Percentiles rank a stretch among this genome's conserved stretches.
These are phyloP conservation scores for Sebastes vulpes DNA, from an alignment of 2,797 vertebrate genomes.

Conservation along the genomic window DNA sequence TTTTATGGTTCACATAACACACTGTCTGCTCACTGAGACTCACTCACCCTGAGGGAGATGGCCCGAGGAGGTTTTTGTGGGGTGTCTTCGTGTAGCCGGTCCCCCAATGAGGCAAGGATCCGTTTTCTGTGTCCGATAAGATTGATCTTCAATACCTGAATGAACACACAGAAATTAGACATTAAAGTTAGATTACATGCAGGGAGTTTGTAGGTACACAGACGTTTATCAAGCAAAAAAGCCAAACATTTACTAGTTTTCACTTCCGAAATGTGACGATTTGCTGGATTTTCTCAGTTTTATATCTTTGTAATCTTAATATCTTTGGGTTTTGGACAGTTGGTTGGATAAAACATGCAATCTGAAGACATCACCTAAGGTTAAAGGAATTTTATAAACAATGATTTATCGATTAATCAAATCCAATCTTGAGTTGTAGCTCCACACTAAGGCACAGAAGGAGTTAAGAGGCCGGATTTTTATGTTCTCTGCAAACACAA, in stretches of 20 bases:
- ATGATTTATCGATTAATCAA: not conserved
- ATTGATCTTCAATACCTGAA: slow-evolving; percentile 95
- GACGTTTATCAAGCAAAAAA: not conserved
- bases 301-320: not conserved
- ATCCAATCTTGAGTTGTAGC: not conserved
- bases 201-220: not conserved
- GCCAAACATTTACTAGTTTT: not conserved
- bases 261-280: not conserved
- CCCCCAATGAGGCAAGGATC: slow-evolving; percentile 95
- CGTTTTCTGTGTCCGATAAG: slow-evolving; percentile 97
- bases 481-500: not conserved
- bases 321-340: not conserved
- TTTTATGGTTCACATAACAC: not conserved
- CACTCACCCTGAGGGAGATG: slow-evolving; percentile 93
- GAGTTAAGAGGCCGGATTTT: not conserved
- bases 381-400: not conserved
- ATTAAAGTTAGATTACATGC: not conserved
- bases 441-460: not conserved
- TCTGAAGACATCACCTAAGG: not conserved
- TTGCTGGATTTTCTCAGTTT: not conserved
- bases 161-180: slow-evolving; percentile 17
- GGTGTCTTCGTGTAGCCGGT: slow-evolving; percentile 96
- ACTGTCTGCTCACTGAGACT: not conserved
- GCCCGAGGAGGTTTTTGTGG: slow-evolving; percentile 98
- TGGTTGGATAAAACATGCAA: not conserved